Conservation (phyloP, 2,113 vertebrate genomes). For the Equus przewalskii region DNA sequence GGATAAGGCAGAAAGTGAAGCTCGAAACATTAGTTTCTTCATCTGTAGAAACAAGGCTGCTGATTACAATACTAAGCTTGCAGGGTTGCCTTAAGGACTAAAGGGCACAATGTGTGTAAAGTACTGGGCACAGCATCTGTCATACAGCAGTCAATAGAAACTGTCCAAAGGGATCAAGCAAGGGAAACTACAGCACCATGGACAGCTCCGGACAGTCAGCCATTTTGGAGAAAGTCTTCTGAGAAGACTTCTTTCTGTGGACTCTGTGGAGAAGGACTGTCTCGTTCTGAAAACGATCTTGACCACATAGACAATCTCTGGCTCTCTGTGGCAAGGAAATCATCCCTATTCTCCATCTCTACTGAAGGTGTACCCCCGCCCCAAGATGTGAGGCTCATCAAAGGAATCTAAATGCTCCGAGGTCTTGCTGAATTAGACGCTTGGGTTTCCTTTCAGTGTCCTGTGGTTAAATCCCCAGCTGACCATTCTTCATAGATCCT, state of each 20-base stretch:
- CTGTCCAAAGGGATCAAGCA: background rate
- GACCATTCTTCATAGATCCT: background rate
- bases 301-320: background rate
- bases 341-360: background rate
- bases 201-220: background rate
- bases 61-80: background rate
- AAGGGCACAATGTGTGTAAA: background rate
- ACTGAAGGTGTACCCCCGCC: background rate
- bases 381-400: background rate
- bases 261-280: background rate
- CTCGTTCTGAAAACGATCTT: constrained; percentile 13
- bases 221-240: background rate
- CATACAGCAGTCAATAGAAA: background rate
- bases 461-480: background rate
- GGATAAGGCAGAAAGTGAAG: constrained; percentile 24
- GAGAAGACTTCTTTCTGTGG: too few species aligned
- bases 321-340: constrained; percentile 1
- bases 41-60: background rate
- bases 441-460: background rate
- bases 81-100: background rate
- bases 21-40: background rate
- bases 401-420: background rate
- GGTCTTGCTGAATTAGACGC: background rate
- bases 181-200: constrained; percentile 25
- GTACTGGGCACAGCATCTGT: background rate